phyloP scores from a whole-genome alignment of 2,113 vertebrate genomes.

The Pseudolaguvia tuberculata region DNA sequence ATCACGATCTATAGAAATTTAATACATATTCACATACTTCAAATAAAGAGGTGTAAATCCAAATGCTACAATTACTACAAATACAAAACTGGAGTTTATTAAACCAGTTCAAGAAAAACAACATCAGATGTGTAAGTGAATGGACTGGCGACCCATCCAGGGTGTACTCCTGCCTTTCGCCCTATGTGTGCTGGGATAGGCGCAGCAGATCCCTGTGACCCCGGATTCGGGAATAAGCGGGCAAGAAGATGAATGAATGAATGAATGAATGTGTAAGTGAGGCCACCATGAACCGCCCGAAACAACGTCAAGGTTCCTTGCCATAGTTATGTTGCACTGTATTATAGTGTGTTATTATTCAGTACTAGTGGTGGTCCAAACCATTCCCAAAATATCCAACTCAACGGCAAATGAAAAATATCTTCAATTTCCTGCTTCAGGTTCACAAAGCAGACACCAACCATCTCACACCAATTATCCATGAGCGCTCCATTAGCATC shows the following conservation, averaged over 20 bases:
- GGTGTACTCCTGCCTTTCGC: too few relatives aligned
- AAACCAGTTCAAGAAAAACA: neutral
- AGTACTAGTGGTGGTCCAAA: neutral
- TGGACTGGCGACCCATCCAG: too few relatives aligned
- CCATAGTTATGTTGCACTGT: neutral
- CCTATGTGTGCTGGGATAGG: too few relatives aligned
- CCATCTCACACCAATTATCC: conserved; percentile 50
- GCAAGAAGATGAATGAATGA: too few relatives aligned
- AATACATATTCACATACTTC: too few relatives aligned
- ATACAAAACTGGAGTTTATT: too few relatives aligned
- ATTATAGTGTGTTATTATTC: neutral
- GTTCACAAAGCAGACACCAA: conserved; percentile 46
- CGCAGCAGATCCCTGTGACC: too few relatives aligned
- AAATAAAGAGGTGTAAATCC: too few relatives aligned
- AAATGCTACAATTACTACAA: too few relatives aligned
- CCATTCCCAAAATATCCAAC: neutral
- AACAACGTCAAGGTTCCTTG: neutral
- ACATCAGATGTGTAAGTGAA: too few relatives aligned
- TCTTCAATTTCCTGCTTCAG: conserved; percentile 23
- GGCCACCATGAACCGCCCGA: neutral
- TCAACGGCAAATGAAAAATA: neutral
- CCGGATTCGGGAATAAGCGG: too few relatives aligned
- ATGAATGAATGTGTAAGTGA: neutral
- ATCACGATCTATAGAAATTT: too few relatives aligned
- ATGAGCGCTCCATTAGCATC: conserved; percentile 8